A percentile compares a stretch with the other conserved stretches of the same genome.
These are phyloP conservation scores for Chrysogorgia sp. DNA, from an alignment of 92 coral and sea anemone species.

Conservation along the genomic window DNA sequence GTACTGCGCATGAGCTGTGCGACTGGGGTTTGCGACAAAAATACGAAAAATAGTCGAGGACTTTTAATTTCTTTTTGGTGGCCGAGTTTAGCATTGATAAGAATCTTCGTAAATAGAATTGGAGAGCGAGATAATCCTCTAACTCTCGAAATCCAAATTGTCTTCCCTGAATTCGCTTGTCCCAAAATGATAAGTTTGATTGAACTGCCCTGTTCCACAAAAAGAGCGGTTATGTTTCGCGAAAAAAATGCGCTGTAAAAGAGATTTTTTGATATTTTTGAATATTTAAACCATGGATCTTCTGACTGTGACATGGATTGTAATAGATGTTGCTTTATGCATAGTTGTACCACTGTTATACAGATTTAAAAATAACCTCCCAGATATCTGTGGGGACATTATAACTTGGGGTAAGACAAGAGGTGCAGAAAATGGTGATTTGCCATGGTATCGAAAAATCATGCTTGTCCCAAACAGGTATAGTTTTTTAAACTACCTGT, in stretches of 20 bases:
- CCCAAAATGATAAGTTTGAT: neutral
- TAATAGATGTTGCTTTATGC: conserved; percentile 58
- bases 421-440: conserved; percentile 17
- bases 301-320: conserved; percentile 59
- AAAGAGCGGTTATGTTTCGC: conserved; percentile 7
- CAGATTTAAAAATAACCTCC: conserved; percentile 51
- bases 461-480: conserved; percentile 93
- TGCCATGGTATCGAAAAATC: conserved; percentile 48
- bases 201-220: neutral
- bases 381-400: conserved; percentile 68
- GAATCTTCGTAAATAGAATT: too few relatives aligned
- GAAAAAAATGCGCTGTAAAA: conserved; percentile 8
- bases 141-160: too few relatives aligned
- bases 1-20: conserved; percentile 55
- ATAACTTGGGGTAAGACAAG: conserved; percentile 85
- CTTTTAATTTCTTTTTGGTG: too few relatives aligned
- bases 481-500: neutral
- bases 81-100: neutral
- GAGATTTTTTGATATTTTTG: neutral
- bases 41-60: neutral
- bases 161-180: too few relatives aligned
- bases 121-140: too few relatives aligned
- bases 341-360: conserved; percentile 57
- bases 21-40: conserved; percentile 10
- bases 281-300: too few relatives aligned